Conservation (phyloP, 2,797 vertebrate species). For the Myotis myotis region DNA sequence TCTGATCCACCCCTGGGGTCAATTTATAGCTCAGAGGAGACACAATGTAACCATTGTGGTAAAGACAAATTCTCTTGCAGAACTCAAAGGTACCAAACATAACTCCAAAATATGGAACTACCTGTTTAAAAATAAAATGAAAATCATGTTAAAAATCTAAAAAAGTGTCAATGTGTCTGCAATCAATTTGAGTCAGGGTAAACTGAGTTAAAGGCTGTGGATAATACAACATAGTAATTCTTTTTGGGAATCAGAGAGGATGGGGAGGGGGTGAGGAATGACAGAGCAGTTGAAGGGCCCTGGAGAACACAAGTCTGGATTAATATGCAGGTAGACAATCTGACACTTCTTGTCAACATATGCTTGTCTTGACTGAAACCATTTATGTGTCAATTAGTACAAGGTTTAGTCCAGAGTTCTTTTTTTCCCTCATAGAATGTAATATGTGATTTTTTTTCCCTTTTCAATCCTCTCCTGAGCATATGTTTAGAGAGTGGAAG, state of each 20-base stretch:
- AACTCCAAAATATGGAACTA: slow-evolving; percentile 95
- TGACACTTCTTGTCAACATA: neutral
- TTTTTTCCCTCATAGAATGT: neutral
- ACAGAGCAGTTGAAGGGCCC: neutral
- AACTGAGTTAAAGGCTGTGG: neutral
- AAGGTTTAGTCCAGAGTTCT: slow-evolving; percentile 15
- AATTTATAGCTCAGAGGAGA: slow-evolving; percentile 94
- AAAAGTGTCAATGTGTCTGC: neutral
- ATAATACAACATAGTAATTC: neutral
- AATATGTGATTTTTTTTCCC: neutral
- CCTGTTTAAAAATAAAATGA: slow-evolving; percentile 84
- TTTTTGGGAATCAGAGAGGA: neutral
- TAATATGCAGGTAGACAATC: neutral
- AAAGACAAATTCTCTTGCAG: slow-evolving; percentile 95
- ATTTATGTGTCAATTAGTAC: neutral
- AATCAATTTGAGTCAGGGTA: neutral
- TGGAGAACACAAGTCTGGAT: neutral
- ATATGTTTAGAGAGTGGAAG: neutral
- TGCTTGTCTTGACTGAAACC: neutral
- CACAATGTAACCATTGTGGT: slow-evolving; percentile 96
- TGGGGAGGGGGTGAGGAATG: neutral
- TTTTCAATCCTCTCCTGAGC: neutral
- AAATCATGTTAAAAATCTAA: slow-evolving; percentile 51
- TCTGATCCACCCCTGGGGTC: slow-evolving; percentile 95
- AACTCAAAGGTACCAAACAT: slow-evolving; percentile 96